Conservation (phyloP, 2,797 vertebrate species). For the Pseudopleuronectes americanus region DNA sequence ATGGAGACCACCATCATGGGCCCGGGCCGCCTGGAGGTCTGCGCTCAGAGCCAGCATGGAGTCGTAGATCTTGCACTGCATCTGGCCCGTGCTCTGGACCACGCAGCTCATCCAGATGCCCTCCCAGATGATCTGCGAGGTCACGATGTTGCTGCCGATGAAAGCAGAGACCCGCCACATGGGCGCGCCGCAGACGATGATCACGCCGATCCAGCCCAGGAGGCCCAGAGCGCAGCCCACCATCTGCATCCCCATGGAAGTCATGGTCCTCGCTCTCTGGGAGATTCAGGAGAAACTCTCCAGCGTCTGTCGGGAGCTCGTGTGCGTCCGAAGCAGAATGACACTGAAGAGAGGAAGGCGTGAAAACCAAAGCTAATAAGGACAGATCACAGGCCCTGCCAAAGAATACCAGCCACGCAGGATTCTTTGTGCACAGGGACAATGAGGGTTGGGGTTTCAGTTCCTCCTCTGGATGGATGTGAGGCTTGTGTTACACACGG, state of each 20-base stretch:
- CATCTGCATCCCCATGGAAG: constrained; percentile 77
- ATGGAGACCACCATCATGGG: constrained; percentile 79
- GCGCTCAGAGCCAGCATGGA: constrained; percentile 76
- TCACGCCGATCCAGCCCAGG: constrained; percentile 78
- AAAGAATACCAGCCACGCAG: constrained; percentile 55
- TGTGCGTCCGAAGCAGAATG: constrained; percentile 12
- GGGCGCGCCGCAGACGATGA: constrained; percentile 70
- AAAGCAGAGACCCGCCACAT: constrained; percentile 82
- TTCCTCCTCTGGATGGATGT: constrained; percentile 19
- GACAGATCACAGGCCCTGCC: constrained; percentile 24
- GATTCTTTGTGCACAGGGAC: constrained; percentile 64
- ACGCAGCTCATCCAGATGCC: constrained; percentile 85
- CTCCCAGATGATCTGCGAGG: constrained; percentile 81
- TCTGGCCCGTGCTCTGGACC: constrained; percentile 83
- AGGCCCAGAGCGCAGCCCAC: constrained; percentile 67
- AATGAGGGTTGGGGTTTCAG: constrained; percentile 47
- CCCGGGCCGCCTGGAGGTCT: constrained; percentile 79
- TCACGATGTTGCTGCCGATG: constrained; percentile 80
- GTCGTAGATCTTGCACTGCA: constrained; percentile 84
- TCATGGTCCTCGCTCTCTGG: constrained; percentile 60
- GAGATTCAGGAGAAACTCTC: constrained; percentile 12
- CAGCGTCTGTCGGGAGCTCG: constrained; percentile 19
- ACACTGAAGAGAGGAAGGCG: constrained; percentile 52
- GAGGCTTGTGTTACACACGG: constrained; percentile 36
- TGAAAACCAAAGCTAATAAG: constrained; percentile 27